These are phyloP conservation scores for Hedya salicella DNA, from an alignment of 2,888 invertebrate species.

Conservation along the genomic window DNA sequence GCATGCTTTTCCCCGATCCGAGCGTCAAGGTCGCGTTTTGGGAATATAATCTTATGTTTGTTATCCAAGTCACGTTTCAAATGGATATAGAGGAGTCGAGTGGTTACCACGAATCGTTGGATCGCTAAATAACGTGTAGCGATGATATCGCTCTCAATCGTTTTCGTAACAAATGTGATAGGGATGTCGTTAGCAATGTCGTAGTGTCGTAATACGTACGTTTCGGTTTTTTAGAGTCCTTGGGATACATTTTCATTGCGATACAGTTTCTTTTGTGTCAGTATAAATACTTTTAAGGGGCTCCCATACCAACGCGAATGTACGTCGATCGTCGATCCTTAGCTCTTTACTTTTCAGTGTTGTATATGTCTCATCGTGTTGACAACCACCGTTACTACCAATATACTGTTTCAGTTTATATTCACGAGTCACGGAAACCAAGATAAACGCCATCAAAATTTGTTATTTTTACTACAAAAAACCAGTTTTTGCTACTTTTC, in stretches of 20 bases:
- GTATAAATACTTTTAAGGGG: too few relatives aligned
- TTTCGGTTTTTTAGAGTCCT: too few relatives aligned
- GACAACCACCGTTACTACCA: too few relatives aligned
- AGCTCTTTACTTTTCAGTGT: too few relatives aligned
- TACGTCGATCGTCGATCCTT: too few relatives aligned
- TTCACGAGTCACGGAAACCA: too few relatives aligned
- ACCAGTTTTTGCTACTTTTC: too few relatives aligned
- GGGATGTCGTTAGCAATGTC: conserved; percentile 9
- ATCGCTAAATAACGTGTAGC: conserved; percentile 48
- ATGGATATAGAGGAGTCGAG: conserved; percentile 37
- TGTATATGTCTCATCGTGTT: too few relatives aligned
- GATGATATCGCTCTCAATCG: conserved; percentile 43
- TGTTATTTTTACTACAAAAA: too few relatives aligned
- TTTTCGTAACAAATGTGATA: conserved; percentile 15
- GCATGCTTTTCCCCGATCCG: conserved; percentile 32
- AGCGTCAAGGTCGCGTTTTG: conserved; percentile 17
- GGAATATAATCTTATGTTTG: conserved; percentile 46
- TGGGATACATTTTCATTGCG: neutral
- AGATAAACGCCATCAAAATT: too few relatives aligned
- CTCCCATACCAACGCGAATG: too few relatives aligned
- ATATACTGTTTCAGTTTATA: too few relatives aligned
- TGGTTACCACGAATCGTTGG: conserved; percentile 48
- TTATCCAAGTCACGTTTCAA: conserved; percentile 51
- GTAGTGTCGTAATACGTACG: neutral
- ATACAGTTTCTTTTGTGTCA: neutral